Evolutionary conservation across 2,888 invertebrate species (phyloP).

Genomic region (Platycheirus albimanus): DNA sequence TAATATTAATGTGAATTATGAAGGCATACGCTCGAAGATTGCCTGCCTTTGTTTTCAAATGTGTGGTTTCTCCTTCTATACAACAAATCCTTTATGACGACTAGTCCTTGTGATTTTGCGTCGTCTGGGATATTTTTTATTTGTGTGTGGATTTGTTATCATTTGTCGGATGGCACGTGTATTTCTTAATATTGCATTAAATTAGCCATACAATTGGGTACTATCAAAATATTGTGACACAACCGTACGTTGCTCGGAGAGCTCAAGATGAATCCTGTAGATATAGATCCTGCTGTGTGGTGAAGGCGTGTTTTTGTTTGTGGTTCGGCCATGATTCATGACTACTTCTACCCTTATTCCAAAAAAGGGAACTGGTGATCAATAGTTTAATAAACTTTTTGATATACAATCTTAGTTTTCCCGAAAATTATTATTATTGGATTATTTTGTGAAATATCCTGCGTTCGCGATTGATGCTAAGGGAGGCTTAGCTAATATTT

Average conservation of each 20-base stretch:
- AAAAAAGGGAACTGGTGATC: too few relatives aligned
- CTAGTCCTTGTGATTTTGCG: slow-evolving; percentile 26
- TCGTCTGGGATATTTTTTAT: neutral
- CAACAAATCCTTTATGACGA: too few relatives aligned
- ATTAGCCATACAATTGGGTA: slow-evolving; percentile 64
- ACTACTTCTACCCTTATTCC: too few relatives aligned
- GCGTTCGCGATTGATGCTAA: too few relatives aligned
- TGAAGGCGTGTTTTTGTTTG: neutral
- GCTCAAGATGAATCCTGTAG: slow-evolving; percentile 15
- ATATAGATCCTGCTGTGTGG: neutral
- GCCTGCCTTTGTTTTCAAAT: slow-evolving; percentile 34
- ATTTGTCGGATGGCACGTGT: slow-evolving; percentile 55
- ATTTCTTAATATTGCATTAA: slow-evolving; percentile 55
- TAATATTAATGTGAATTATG: slow-evolving; percentile 63
- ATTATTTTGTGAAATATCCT: too few relatives aligned
- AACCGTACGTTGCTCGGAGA: slow-evolving; percentile 12
- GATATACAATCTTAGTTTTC: too few relatives aligned
- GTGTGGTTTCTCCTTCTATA: slow-evolving; percentile 19
- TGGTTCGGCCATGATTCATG: too few relatives aligned
- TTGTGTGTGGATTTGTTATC: slow-evolving; percentile 50
- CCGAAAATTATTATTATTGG: too few relatives aligned
- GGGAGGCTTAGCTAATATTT: too few relatives aligned
- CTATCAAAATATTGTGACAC: slow-evolving; percentile 67
- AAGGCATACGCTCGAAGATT: slow-evolving; percentile 51
- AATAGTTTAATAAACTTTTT: too few relatives aligned